Evolutionary conservation across 2,113 vertebrate genomes (phyloP).

Genomic region (Ardeotis arabs): DNA sequence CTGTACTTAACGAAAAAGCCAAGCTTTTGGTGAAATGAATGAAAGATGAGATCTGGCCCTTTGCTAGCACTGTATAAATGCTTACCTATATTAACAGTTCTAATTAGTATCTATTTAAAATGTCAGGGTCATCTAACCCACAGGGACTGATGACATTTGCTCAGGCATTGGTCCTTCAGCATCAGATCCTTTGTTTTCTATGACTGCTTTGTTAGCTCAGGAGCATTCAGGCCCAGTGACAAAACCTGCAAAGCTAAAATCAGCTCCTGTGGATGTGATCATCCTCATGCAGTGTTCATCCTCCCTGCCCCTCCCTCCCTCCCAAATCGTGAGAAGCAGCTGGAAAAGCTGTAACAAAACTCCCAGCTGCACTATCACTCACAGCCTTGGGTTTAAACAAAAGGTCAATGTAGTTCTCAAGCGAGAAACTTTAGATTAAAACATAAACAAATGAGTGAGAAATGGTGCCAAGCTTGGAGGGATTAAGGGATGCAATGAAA

Average conservation of each 20-base stretch:
- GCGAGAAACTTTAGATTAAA: slow-evolving; percentile 57
- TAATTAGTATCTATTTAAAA: background rate
- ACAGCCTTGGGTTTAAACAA: slow-evolving; percentile 40
- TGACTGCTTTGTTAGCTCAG: background rate
- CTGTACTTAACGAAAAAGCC: background rate
- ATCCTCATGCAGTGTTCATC: background rate
- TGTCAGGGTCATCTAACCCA: background rate
- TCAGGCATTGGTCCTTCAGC: background rate
- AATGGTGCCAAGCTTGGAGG: slow-evolving; percentile 46
- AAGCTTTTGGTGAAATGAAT: background rate
- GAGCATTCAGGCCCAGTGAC: background rate
- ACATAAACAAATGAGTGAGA: slow-evolving; percentile 49
- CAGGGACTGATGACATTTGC: background rate
- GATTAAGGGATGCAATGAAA: slow-evolving; percentile 71
- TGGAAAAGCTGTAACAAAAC: slow-evolving; percentile 11
- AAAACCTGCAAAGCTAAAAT: background rate
- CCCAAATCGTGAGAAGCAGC: background rate
- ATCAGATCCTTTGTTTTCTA: background rate
- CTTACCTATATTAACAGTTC: background rate
- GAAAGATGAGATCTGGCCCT: background rate
- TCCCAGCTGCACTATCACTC: slow-evolving; percentile 19
- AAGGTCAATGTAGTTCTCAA: slow-evolving; percentile 23
- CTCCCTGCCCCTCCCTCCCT: no score
- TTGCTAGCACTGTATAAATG: background rate
- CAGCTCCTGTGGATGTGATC: background rate